Base-by-base conservation (phyloP, 2,113 vertebrate genomes). In the Mirounga angustirostris region DNA sequence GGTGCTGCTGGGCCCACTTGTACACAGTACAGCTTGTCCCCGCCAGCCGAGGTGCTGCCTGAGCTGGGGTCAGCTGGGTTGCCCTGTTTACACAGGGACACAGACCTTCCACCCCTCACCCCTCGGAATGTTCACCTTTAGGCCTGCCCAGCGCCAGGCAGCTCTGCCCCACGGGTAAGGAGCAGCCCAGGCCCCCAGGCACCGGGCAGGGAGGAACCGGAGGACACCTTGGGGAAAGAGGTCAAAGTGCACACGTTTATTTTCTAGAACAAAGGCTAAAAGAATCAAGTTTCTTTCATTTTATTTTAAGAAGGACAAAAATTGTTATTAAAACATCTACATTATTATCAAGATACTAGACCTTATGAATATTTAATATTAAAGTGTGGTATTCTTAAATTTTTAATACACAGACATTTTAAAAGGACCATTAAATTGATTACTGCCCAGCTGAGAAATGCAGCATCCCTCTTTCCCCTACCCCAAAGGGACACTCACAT, bases 311-410 rank as follows among this genome's bases (percentile, higher is more conserved):
- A 98, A 98, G 98, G 98, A 99, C 98, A 98, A 98, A 99, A 99
- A 98, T 97, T 97, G 96, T 98, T 99, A 98, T 99, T 99, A 99
- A 99, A 99, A 99, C 98, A 98, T 98, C 99, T 99, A 99, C 98
- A 98, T 99, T 99, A 99, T 99, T 99, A 99, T 99, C 98, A 97
- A 98, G 98, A 98, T 99, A 99, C 99, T 99, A 99, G 98, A 99
- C 98, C 97, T 99, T 99, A 98, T 98, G 98, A 98, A 99, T 98
- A 99, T 98, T 99, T 99, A 99, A 99, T 99, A 99, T 98, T 99
- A 99, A 99, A 99, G 99, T 98, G 98, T 99, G 99, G 99, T 99
- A 99, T 99, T 99, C 98, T 98, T 99, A 98, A 98, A 98, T 97
- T 98, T 99, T 99, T 99, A 99, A 99, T 98, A 99, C 98, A 98